Evolutionary conservation across 2,113 vertebrate species (phyloP).

Genomic region (Hydropotes inermis): DNA sequence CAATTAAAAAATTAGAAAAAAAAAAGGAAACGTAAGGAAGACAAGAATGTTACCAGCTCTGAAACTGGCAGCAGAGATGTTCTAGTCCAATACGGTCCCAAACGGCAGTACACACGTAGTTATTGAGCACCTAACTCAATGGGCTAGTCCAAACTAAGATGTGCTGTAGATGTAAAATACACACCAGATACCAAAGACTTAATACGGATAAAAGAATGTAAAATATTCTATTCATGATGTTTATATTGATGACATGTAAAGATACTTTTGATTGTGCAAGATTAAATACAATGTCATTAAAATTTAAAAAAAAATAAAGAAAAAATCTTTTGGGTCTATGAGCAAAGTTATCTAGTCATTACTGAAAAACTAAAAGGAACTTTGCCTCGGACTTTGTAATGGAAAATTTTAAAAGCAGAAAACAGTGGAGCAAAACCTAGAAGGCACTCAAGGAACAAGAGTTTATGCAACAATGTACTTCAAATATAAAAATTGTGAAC

Average conservation of each 20-base stretch:
- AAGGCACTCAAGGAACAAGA: neutral
- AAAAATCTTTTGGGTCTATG: neutral
- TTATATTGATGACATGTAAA: neutral
- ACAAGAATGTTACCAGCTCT: no score
- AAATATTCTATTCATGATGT: neutral
- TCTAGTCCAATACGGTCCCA: no score
- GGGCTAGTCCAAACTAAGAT: neutral
- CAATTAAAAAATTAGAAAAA: no score
- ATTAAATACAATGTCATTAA: neutral
- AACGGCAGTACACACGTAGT: no score
- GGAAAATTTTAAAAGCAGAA: neutral
- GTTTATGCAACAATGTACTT: neutral
- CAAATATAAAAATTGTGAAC: neutral
- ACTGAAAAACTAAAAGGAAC: neutral
- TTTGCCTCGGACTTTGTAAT: neutral
- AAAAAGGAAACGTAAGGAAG: no score
- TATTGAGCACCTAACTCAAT: no score
- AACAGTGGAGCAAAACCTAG: neutral
- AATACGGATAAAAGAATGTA: neutral
- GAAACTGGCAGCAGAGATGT: no score
- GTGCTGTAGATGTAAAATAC: neutral
- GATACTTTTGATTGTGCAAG: neutral
- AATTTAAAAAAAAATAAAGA: neutral
- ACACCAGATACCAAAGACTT: neutral
- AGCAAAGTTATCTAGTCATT: neutral